These are phyloP conservation scores for Dimorphilus gyrociliatus DNA, from an alignment of 2,888 invertebrate species.

Conservation along the genomic window DNA sequence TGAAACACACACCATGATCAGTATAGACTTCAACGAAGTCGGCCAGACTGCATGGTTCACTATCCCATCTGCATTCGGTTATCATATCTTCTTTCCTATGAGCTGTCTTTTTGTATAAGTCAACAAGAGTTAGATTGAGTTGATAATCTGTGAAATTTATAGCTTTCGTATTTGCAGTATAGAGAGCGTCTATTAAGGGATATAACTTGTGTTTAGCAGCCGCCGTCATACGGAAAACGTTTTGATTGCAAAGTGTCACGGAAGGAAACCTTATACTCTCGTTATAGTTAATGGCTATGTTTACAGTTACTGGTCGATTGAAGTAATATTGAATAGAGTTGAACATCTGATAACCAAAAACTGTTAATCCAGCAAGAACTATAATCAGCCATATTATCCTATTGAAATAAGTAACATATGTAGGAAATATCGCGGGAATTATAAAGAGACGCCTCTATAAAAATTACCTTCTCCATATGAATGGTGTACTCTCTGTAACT, in stretches of 20 bases:
- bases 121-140: slow-evolving; percentile 2
- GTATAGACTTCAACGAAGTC: slow-evolving; percentile 4
- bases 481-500: slow-evolving; percentile 3
- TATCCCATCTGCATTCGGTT: slow-evolving; percentile 5
- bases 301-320: slow-evolving; percentile 3
- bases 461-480: slow-evolving; percentile 4
- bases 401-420: too few relatives aligned
- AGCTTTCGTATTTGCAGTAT: background rate
- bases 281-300: slow-evolving; percentile 3
- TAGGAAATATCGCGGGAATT: too few relatives aligned
- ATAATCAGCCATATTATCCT: too few relatives aligned
- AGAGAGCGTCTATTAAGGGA: slow-evolving; percentile 3
- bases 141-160: slow-evolving; percentile 1
- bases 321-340: slow-evolving; percentile 2
- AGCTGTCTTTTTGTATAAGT: slow-evolving; percentile 4
- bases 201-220: slow-evolving; percentile 2
- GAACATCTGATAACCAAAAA: slow-evolving; percentile 2
- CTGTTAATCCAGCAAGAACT: slow-evolving; percentile 1
- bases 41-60: slow-evolving; percentile 1
- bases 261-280: slow-evolving; percentile 2
- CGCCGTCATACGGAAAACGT: slow-evolving; percentile 12
- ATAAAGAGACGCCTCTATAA: too few relatives aligned
- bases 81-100: slow-evolving; percentile 6
- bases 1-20: slow-evolving; percentile 5
- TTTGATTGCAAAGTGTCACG: slow-evolving; percentile 20